Evolutionary conservation across 2,888 invertebrate genomes (phyloP), one percentile per base, ranked within the genome.

Genomic region (Dichetophora obliterata): DNA sequence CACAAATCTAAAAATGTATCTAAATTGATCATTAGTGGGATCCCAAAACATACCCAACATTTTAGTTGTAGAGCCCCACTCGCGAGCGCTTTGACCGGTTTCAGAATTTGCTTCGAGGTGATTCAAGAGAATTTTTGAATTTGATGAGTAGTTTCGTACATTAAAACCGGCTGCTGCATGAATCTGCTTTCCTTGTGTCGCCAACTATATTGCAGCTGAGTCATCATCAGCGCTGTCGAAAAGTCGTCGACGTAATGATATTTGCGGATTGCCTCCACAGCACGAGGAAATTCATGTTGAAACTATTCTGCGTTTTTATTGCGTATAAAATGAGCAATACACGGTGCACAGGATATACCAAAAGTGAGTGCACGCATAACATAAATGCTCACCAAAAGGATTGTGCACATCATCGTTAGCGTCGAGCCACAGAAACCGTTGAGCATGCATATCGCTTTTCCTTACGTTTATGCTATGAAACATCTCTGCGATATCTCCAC

Each of bases 341-440:
- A 79, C 0, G 77, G 77, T 0, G 75, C 66, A 48, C 71, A 72
- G 34, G 75, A 52, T 2, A 69, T 66, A 5, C 79, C 77, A 37
- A 79, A 79, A 0, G 70, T 77, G 19, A 77, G 27, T 4, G 77
- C 80, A 9, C 37, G 48, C 77, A 80, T 79, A 8, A 78, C 78
- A 37, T 71, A 80, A 48, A 68, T 19, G 19, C 76, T 75, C n/a
- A n/a, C n/a, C n/a, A n/a, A n/a, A n/a, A 6, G 78, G 78, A 9
- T 74, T 19, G 0, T n/a, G 3, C 19, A 65, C 9, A 0, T 63
- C 72, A 14, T 79, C 73, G 9, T 63, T 69, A 5, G 65, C 16
- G 11, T 84, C 78, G 82, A 84, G 76, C 79, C 79, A 80, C 19
- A 81, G 31, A n/a, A 80, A n/a, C n/a, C n/a, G n/a, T n/a, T n/a